Evolutionary conservation across 2,113 vertebrate genomes (phyloP), one percentile per base, ranked within the genome.

Genomic region (Corythornis cristatus): DNA sequence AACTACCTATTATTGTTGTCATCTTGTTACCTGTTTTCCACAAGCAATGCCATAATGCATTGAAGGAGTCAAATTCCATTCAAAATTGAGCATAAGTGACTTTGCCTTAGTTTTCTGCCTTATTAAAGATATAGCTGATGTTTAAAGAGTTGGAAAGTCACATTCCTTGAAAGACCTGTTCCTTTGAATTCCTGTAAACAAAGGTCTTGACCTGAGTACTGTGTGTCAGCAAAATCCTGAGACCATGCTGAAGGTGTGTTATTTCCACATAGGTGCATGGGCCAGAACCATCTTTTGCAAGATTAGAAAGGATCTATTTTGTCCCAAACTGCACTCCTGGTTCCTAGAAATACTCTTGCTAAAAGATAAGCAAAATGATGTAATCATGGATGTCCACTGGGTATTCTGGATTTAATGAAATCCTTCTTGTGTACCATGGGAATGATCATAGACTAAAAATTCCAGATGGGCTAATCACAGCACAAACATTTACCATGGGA

Each of bases 331-430:
- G 54, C 83, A 67, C 57, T 92, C 29, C 15, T 62, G 35, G 16
- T 94, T 96, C 86, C 89, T 95, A 96, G 93, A 96, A 93, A 83
- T 83, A 60, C 15, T 66, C 72, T 75, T 90, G 53, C 82, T 94
- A n/a, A 83, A 85, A 92, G 85, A 94, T 93, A 95, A 95, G 86
- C 50, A 83, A 79, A 68, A 64, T 89, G 9, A 79, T 89, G 83
- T 89, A 95, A 95, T 77, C 22, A 7, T 71, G 51, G 51, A 67
- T 53, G 57, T 94, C 80, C 89, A 53, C 58, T 93, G 86, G 35
- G 88, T 93, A 74, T 89, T 95, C 46, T 90, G 88, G 77, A 82
- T 76, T 93, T 82, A 93, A 89, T 73, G 53, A 92, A 90, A 94
- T 91, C 35, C 46, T 93, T 48, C 64, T 89, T 43, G 14, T 71